Evolutionary conservation across 2,113 vertebrate genomes (phyloP).

Genomic region (Alouatta palliata): DNA sequence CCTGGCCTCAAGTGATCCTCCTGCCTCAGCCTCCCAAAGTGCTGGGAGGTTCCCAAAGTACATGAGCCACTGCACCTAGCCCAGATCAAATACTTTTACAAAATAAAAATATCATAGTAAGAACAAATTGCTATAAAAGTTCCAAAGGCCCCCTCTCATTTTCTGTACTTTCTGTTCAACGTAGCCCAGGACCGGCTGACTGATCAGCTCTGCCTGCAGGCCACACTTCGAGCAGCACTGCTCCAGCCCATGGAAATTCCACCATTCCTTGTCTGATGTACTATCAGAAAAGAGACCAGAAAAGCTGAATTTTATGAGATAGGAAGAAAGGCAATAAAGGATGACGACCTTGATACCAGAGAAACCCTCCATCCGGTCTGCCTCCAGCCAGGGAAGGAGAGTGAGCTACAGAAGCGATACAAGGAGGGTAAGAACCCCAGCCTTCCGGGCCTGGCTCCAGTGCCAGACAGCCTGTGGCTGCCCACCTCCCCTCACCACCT

Average conservation of each 20-base stretch:
- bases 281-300: not conserved
- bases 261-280: not conserved
- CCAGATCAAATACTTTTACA: not conserved
- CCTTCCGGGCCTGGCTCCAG: not conserved
- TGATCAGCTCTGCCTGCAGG: not conserved
- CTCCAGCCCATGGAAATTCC: not conserved
- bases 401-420: no score
- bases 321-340: not conserved
- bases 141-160: not conserved
- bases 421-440: not conserved
- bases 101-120: not conserved
- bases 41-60: no score
- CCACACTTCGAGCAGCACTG: not conserved
- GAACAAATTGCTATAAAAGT: not conserved
- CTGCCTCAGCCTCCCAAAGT: no score
- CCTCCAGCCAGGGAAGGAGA: not conserved
- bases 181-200: not conserved
- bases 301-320: not conserved
- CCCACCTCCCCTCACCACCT: not conserved
- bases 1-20: no score
- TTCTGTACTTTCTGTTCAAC: not conserved
- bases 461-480: not conserved
- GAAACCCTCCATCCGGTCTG: not conserved
- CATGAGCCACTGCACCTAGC: not conserved
- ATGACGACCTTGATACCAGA: not conserved